Conservation (phyloP, 1,140 invertebrate species). For the Telenomus remus region DNA sequence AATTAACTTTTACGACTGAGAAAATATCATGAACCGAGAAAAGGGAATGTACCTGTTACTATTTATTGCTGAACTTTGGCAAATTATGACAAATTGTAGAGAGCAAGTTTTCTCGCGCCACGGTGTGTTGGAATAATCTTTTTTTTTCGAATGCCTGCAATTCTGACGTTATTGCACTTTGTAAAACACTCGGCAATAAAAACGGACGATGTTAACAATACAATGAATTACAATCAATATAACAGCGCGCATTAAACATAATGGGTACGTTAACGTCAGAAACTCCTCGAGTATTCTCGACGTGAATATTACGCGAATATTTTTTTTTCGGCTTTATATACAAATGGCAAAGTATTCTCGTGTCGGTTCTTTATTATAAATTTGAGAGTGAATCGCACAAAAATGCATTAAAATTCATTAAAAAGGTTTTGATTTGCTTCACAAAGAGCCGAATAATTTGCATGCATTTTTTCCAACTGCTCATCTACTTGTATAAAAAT, state of each 20-base stretch:
- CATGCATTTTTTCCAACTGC: too few species aligned
- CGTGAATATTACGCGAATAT: too few species aligned
- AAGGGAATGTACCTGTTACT: conserved; percentile 29
- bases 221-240: conserved; percentile 45
- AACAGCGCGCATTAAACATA: conserved; percentile 34
- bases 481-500: too few species aligned
- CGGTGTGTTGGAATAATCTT: background rate
- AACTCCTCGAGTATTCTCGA: too few species aligned
- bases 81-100: conserved; percentile 37
- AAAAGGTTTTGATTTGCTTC: background rate
- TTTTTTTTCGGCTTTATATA: too few species aligned
- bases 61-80: conserved; percentile 41
- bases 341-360: conserved; percentile 17
- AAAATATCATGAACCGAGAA: conserved; percentile 36
- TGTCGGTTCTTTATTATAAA: conserved; percentile 14
- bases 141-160: conserved; percentile 26
- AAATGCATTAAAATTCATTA: conserved; percentile 18
- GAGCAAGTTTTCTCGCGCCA: conserved; percentile 21
- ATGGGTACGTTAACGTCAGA: conserved; percentile 22
- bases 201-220: conserved; percentile 33
- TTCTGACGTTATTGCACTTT: conserved; percentile 37
- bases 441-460: too few species aligned
- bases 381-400: background rate
- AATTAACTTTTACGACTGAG: conserved; percentile 43
- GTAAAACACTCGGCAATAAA: conserved; percentile 27